Conservation (phyloP, 1,140 invertebrate species). For the Xylocopa sonorina region DNA sequence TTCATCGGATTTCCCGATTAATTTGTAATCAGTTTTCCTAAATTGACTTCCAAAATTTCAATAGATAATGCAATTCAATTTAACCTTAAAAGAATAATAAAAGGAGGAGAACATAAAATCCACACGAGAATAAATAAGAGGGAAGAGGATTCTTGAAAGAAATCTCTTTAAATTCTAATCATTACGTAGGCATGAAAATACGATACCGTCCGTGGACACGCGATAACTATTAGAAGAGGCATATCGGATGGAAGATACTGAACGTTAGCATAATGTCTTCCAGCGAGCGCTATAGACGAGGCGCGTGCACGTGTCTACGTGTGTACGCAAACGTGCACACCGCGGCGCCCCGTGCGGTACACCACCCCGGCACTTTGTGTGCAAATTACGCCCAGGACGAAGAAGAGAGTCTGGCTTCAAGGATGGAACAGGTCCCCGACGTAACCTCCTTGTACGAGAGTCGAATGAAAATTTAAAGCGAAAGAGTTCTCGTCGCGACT, state of each 20-base stretch:
- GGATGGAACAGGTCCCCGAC: constrained; percentile 71
- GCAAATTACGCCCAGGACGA: constrained; percentile 77
- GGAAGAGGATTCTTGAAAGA: too few relatives aligned
- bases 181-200: constrained; percentile 21
- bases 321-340: constrained; percentile 52
- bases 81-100: too few relatives aligned
- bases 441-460: constrained; percentile 71
- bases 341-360: constrained; percentile 65
- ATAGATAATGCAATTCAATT: too few relatives aligned
- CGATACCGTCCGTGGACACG: constrained; percentile 19
- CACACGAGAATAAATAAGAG: too few relatives aligned
- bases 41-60: too few relatives aligned
- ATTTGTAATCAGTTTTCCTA: too few relatives aligned
- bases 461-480: constrained; percentile 71
- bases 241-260: constrained; percentile 49
- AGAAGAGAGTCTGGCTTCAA: constrained; percentile 70
- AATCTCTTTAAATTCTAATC: neutral
- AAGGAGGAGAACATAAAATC: too few relatives aligned
- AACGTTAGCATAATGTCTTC: constrained; percentile 77
- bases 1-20: too few relatives aligned
- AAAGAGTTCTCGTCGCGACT: constrained; percentile 58
- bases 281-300: constrained; percentile 51
- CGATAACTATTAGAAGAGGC: constrained; percentile 24
- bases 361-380: constrained; percentile 78
- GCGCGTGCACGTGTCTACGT: constrained; percentile 17